Conservation (phyloP, 2,113 vertebrate species). For the Ancistrus triradiatus region DNA sequence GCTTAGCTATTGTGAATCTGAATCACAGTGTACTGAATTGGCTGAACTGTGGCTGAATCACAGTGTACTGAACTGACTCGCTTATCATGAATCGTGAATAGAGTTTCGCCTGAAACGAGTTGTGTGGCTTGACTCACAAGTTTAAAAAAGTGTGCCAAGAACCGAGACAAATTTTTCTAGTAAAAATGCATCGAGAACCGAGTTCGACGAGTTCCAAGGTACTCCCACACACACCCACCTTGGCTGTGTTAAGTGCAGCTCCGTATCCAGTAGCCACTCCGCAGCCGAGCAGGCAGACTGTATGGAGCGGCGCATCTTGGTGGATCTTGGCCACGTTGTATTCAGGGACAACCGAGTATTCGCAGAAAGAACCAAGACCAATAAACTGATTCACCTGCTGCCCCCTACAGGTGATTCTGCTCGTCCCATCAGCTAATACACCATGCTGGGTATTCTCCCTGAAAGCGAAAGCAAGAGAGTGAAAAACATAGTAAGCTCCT, state of each 20-base stretch:
- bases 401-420: constrained; percentile 60
- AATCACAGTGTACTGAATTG: no score
- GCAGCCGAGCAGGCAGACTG: constrained; percentile 59
- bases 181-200: no score
- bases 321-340: constrained; percentile 52
- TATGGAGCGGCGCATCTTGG: constrained; percentile 51
- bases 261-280: constrained; percentile 61
- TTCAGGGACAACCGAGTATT: constrained; percentile 59
- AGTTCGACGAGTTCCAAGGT: no score
- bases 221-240: constrained; percentile 40
- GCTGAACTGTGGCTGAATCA: no score
- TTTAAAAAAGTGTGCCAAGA: no score
- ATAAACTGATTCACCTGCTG: constrained; percentile 55
- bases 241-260: constrained; percentile 56
- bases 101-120: no score
- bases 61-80: no score
- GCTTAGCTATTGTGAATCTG: no score
- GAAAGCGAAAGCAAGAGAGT: background rate
- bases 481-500: no score
- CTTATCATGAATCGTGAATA: no score
- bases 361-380: constrained; percentile 58
- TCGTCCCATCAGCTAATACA: constrained; percentile 76
- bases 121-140: no score
- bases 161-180: no score
- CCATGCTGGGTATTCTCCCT: constrained; percentile 42